Percentiles rank a stretch among this genome's conserved stretches.
Conservation (phyloP, 2,888 invertebrate species). For the Protonemura montana region DNA sequence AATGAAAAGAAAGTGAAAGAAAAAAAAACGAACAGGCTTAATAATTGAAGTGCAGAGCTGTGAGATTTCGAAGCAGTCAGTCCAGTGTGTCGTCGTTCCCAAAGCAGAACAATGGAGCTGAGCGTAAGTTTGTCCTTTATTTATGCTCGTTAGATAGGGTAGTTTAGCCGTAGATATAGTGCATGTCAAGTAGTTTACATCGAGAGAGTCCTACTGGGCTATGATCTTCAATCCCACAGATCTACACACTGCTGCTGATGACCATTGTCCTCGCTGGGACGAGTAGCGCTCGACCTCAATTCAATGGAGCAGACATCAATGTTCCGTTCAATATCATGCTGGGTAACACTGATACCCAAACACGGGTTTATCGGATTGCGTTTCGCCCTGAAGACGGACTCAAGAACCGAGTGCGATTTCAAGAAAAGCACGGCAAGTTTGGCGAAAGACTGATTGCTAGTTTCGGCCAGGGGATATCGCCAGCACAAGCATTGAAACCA, state of each 20-base stretch:
- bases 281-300: not conserved
- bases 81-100: not conserved
- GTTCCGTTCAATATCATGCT: constrained; percentile 15
- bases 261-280: not conserved
- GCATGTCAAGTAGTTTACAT: not conserved
- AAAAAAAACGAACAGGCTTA: not conserved
- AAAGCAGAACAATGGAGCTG: not conserved
- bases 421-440: constrained; percentile 51
- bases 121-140: not conserved
- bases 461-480: constrained; percentile 34
- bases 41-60: constrained; percentile 13
- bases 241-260: not conserved
- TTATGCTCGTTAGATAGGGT: not conserved
- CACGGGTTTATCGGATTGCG: constrained; percentile 38
- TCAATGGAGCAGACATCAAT: not conserved
- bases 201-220: not conserved
- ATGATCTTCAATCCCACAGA: not conserved
- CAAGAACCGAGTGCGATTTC: constrained; percentile 51
- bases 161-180: not conserved
- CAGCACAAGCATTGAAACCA: not conserved
- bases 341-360: not conserved
- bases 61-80: not conserved
- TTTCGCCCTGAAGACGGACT: constrained; percentile 52
- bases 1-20: constrained; percentile 23
- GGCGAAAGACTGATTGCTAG: constrained; percentile 41